Base-by-base conservation (phyloP, 2,888 invertebrate species). In the Arctia plantaginis region DNA sequence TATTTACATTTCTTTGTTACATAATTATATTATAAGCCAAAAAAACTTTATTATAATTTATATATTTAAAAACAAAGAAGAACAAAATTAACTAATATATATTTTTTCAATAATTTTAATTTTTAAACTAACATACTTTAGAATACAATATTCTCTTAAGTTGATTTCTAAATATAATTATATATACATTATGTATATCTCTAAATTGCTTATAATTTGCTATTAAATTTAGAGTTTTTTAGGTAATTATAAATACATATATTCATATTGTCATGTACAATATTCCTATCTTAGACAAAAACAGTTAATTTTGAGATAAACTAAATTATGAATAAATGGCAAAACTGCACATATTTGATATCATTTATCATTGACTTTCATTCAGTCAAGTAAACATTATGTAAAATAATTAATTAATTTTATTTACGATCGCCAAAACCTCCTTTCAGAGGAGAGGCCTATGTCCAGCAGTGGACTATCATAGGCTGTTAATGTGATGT, bases 1-100 rank as follows among this genome's bases (percentile, higher is more conserved):
- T 85, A 86, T 86, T 79, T 86, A 87, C 85, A 86, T 70, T 82
- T 73, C 35, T 76, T 73, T 78, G 33, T 33, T 69, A 55, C n/a
- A 33, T 2, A 35, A 69, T 59, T 35, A 55, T n/a, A 69, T 44
- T 4, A 13, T 15, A 27, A 30, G 18, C 30, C 4, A 62, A n/a
- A 47, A n/a, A 47, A 68, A 44, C 18, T 33, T 33, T 51, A n/a
- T 13, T 15, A 30, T 27, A 59, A 12, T n/a, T n/a, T n/a, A 68
- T 18, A 0, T 18, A 12, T 35, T n/a, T 13, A 15, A 20, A 71
- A 65, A 35, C 33, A 59, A 62, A 35, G 18, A 12, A 10, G 33
- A 47, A 47, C 3, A n/a, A 44, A 64, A 44, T 20, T 41, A 64
- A 15, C 10, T 44, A 3, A 4, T 4, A 59, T 15, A 27, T 27